These are phyloP conservation scores for Homarus gammarus DNA, from an alignment of 2,888 invertebrate species.

Conservation along the genomic window DNA sequence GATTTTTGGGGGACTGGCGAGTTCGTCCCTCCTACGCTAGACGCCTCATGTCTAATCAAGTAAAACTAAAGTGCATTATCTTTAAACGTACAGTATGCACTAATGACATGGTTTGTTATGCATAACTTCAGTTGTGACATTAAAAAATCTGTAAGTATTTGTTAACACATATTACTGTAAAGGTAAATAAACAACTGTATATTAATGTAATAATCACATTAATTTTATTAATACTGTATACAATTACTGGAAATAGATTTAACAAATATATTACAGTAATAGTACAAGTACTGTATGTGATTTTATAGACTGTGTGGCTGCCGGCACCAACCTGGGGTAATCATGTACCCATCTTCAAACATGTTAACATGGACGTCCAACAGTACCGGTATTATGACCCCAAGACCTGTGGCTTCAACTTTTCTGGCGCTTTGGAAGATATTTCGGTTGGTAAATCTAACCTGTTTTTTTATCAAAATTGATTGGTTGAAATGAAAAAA, in stretches of 20 bases:
- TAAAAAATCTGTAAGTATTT: too few relatives aligned
- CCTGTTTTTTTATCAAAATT: too few relatives aligned
- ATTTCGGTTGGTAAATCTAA: conserved; percentile 81
- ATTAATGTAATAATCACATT: too few relatives aligned
- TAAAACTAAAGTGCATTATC: too few relatives aligned
- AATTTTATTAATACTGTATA: not conserved
- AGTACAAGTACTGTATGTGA: not conserved
- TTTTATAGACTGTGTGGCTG: conserved; percentile 83
- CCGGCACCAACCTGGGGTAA: conserved; percentile 99
- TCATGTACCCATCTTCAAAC: conserved; percentile 96
- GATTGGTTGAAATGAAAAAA: too few relatives aligned
- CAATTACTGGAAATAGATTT: not conserved
- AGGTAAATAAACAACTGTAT: not conserved
- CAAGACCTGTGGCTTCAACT: conserved; percentile 95
- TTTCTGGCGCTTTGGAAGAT: conserved; percentile 92
- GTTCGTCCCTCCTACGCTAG: too few relatives aligned
- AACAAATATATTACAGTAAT: not conserved
- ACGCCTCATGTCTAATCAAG: too few relatives aligned
- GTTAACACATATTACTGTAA: too few relatives aligned
- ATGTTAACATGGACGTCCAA: conserved; percentile 90
- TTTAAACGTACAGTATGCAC: too few relatives aligned
- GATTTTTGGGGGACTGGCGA: too few relatives aligned
- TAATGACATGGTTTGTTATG: too few relatives aligned
- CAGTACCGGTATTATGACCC: conserved; percentile 96
- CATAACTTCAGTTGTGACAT: too few relatives aligned